phyloP scores from a whole-genome alignment of 2,888 invertebrate genomes.

The Trissolcus brochymenae region DNA sequence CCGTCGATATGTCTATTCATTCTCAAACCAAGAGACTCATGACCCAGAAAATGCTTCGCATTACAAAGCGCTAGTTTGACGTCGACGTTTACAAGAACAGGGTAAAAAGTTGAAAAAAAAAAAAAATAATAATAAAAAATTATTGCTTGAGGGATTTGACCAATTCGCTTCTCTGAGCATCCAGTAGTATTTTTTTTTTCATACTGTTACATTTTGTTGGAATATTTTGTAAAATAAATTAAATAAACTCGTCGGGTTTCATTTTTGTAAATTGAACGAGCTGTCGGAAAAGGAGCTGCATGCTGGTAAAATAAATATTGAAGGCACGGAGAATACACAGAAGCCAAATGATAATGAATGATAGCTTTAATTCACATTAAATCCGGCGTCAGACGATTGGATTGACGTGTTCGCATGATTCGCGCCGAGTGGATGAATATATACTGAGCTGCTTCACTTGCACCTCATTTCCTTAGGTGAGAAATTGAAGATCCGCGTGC shows the following conservation, averaged over 20 bases:
- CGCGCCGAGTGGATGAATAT: constrained; percentile 34
- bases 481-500: constrained; percentile 35
- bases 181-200: neutral
- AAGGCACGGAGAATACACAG: constrained; percentile 16
- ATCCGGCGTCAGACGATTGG: constrained; percentile 42
- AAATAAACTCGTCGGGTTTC: neutral
- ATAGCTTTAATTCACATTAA: constrained; percentile 26
- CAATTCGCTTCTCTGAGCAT: constrained; percentile 4
- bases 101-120: constrained; percentile 35
- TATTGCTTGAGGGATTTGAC: constrained; percentile 37
- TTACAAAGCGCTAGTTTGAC: constrained; percentile 51
- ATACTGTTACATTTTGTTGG: neutral
- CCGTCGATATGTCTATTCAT: constrained; percentile 42
- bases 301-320: constrained; percentile 12
- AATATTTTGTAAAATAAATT: no score
- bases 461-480: constrained; percentile 43
- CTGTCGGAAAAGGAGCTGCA: no score
- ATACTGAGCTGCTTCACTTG: constrained; percentile 31
- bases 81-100: constrained; percentile 46
- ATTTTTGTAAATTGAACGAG: neutral
- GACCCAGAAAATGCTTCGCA: constrained; percentile 49
- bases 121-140: no score
- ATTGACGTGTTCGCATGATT: constrained; percentile 47
- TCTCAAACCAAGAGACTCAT: constrained; percentile 40
- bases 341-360: constrained; percentile 28